Percentiles rank a stretch among this genome's conserved stretches.
These are phyloP conservation scores for Novumbra hubbsi DNA, from an alignment of 2,797 vertebrate species.

Conservation along the genomic window DNA sequence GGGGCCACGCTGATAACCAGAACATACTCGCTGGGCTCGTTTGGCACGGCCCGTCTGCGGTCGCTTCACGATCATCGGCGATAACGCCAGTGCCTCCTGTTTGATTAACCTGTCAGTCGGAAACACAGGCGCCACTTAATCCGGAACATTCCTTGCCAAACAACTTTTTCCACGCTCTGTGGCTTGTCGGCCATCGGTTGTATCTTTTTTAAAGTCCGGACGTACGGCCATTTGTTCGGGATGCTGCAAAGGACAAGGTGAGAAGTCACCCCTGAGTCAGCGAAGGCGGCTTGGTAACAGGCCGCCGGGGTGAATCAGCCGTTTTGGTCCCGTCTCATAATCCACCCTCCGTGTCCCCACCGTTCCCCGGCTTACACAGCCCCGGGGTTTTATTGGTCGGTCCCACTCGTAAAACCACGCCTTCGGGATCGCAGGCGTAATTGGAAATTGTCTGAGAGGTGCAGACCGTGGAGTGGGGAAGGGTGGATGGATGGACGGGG, in stretches of 20 bases:
- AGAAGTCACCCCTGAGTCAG: background rate
- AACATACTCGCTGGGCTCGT: conserved; percentile 46
- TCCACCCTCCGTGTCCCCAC: conserved; percentile 43
- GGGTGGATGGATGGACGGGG: conserved; percentile 45
- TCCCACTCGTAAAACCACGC: conserved; percentile 49
- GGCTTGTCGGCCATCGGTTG: background rate
- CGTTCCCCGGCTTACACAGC: conserved; percentile 51
- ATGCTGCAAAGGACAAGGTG: background rate
- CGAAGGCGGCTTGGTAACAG: background rate
- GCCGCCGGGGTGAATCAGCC: background rate
- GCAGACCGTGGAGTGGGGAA: background rate
- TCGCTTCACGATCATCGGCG: conserved; percentile 31
- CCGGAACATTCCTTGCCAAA: conserved; percentile 29
- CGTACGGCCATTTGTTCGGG: too few species aligned
- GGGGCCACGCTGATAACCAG: conserved; percentile 29
- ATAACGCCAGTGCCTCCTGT: background rate
- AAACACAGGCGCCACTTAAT: conserved; percentile 18
- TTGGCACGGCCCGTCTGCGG: conserved; percentile 20
- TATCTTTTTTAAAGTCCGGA: background rate
- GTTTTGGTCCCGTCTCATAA: conserved; percentile 40
- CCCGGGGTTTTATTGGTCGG: conserved; percentile 46
- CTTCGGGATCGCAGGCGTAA: conserved; percentile 59
- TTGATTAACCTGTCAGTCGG: conserved; percentile 38
- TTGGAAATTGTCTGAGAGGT: conserved; percentile 69
- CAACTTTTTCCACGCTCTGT: conserved; percentile 6